Evolutionary conservation across 2,797 vertebrate species (phyloP).

Genomic region (Pagetopsis macropterus): DNA sequence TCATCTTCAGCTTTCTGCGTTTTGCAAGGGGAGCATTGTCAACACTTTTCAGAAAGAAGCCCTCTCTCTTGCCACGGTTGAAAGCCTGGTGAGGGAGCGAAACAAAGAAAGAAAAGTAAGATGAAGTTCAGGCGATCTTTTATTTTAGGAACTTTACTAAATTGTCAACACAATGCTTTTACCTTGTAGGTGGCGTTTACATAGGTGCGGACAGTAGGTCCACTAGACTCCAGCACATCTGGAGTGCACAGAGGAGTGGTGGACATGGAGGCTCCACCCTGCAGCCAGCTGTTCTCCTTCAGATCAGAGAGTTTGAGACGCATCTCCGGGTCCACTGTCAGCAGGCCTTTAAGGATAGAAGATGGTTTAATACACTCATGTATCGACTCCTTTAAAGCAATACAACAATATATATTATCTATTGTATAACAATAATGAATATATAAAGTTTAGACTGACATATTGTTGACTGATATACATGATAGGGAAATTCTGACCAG

Average conservation of each 20-base stretch:
- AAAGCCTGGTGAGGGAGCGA: slow-evolving; percentile 83
- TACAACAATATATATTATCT: too few species aligned
- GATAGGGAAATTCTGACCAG: too few species aligned
- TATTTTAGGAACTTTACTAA: neutral
- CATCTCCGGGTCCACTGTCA: slow-evolving; percentile 90
- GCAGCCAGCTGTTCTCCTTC: slow-evolving; percentile 91
- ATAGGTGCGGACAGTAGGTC: slow-evolving; percentile 90
- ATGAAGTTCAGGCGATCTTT: neutral
- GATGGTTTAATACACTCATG: neutral
- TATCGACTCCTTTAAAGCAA: too few species aligned
- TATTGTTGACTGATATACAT: too few species aligned
- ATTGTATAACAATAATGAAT: too few species aligned
- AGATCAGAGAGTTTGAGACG: slow-evolving; percentile 90
- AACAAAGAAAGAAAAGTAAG: neutral
- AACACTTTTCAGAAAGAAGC: slow-evolving; percentile 94
- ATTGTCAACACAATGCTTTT: neutral
- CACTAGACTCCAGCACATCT: slow-evolving; percentile 91
- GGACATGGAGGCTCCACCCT: slow-evolving; percentile 89
- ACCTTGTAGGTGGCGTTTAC: slow-evolving; percentile 95
- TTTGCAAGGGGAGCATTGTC: slow-evolving; percentile 94
- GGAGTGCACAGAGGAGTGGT: slow-evolving; percentile 93
- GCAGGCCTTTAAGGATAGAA: slow-evolving; percentile 80
- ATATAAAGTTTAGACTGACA: too few species aligned
- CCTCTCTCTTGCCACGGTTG: slow-evolving; percentile 91
- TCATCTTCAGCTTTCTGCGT: slow-evolving; percentile 91